phyloP scores from a whole-genome alignment of 2,113 vertebrate species.

The Sinocyclocheilus grahami region DNA sequence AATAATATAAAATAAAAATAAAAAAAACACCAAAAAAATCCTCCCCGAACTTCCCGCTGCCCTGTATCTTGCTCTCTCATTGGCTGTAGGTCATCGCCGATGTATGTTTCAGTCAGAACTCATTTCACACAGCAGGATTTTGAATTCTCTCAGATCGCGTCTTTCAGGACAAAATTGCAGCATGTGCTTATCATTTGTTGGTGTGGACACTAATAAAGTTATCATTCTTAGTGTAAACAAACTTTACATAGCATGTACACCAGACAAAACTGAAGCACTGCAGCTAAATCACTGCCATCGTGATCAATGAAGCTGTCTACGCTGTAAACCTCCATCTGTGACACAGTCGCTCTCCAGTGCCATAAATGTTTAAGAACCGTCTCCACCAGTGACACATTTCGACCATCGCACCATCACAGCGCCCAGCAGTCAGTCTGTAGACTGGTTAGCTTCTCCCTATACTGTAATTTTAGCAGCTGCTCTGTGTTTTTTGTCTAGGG shows the following conservation, averaged over 20 bases:
- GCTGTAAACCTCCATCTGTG: not conserved
- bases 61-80: too few relatives aligned
- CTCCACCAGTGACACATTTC: not conserved
- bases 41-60: too few relatives aligned
- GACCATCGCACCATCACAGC: not conserved
- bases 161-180: too few relatives aligned
- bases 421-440: not conserved
- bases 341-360: not conserved
- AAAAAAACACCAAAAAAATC: too few relatives aligned
- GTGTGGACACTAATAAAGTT: too few relatives aligned
- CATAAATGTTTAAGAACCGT: not conserved
- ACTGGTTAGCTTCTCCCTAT: not conserved
- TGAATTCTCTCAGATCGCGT: too few relatives aligned
- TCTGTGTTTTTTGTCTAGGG: not conserved
- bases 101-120: too few relatives aligned
- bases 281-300: not conserved
- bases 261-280: not conserved
- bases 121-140: too few relatives aligned
- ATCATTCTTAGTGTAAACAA: not conserved
- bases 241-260: not conserved
- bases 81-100: too few relatives aligned
- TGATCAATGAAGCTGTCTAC: not conserved
- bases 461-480: slow-evolving; percentile 9
- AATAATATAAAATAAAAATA: too few relatives aligned
- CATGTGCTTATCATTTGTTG: too few relatives aligned